Conservation (phyloP, 1,140 invertebrate species). For the Ceratosolen fusciceps region DNA sequence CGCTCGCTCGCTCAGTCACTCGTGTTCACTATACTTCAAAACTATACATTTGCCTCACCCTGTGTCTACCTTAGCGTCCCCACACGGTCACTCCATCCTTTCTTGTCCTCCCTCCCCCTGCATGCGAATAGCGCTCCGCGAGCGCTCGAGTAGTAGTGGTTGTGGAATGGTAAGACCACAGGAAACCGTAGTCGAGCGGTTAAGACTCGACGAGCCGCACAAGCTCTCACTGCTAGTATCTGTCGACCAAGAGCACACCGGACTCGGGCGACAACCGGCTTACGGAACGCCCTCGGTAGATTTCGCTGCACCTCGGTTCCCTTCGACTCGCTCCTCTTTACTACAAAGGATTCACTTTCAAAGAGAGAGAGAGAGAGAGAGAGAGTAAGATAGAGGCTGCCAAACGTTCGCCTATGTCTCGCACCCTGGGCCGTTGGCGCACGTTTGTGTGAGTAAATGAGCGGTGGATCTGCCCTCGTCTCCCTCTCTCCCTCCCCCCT, state of each 20-base stretch:
- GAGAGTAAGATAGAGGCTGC: neutral
- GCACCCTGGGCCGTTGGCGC: too few relatives aligned
- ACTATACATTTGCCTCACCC: neutral
- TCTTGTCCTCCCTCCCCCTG: neutral
- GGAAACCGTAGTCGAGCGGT: neutral
- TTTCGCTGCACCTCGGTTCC: conserved; percentile 8
- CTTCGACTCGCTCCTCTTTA: neutral
- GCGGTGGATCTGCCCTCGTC: neutral
- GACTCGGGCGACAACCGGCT: conserved; percentile 13
- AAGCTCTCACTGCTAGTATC: neutral
- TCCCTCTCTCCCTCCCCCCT: neutral
- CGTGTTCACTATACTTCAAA: neutral
- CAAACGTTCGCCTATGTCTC: neutral
- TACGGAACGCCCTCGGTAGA: neutral
- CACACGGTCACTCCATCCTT: neutral
- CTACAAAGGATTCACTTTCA: neutral
- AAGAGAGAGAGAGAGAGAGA: neutral
- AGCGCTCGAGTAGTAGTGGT: neutral
- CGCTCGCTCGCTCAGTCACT: neutral
- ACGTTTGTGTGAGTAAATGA: neutral
- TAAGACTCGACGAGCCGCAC: neutral
- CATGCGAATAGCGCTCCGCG: neutral
- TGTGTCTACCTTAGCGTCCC: neutral
- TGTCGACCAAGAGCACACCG: neutral
- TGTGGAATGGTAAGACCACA: neutral